Evolutionary conservation across 2,888 invertebrate genomes (phyloP).

Genomic region (Plebejus argus): DNA sequence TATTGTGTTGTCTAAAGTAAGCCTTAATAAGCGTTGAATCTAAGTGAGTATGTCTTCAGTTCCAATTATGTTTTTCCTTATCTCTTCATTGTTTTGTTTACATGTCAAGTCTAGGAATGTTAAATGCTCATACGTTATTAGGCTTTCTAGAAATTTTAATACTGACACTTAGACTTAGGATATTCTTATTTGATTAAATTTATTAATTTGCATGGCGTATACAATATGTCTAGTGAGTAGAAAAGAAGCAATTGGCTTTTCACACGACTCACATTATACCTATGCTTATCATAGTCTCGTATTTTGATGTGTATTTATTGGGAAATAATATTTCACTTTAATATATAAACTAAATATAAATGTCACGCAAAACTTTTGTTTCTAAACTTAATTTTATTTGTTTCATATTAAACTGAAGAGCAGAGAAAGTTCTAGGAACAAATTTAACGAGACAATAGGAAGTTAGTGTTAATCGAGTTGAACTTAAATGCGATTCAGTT

Average conservation of each 20-base stretch:
- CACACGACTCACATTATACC: too few species aligned
- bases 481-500: not conserved
- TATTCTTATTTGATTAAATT: too few species aligned
- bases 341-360: not conserved
- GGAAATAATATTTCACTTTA: too few species aligned
- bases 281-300: too few species aligned
- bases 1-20: not conserved
- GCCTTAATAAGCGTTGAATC: not conserved
- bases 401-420: not conserved
- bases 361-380: not conserved
- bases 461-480: not conserved
- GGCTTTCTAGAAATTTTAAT: too few species aligned
- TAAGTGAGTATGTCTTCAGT: not conserved
- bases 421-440: not conserved
- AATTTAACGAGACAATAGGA: slow-evolving; percentile 7
- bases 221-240: too few species aligned
- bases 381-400: not conserved
- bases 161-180: too few species aligned
- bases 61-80: not conserved
- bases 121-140: not conserved
- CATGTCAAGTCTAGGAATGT: not conserved
- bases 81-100: not conserved
- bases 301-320: too few species aligned
- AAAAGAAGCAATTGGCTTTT: too few species aligned
- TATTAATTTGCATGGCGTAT: too few species aligned